Conservation (phyloP, 23 tunicate genomes). For the Oikopleura dioica region DNA sequence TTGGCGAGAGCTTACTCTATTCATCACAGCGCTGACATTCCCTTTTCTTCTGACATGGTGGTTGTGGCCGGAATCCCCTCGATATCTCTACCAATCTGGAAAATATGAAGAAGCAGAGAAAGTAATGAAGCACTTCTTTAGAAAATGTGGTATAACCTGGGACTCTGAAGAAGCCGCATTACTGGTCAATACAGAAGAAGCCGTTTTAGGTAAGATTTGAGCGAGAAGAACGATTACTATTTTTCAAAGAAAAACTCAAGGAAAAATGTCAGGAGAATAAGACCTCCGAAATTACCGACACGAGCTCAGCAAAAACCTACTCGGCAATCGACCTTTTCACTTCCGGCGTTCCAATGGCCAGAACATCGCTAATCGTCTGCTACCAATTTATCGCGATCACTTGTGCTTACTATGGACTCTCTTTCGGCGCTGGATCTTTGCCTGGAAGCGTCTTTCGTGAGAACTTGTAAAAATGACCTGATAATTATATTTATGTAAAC, state of each 20-base stretch:
- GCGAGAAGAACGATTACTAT: not conserved
- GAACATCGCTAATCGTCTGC: not conserved
- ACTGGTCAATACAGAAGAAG: not conserved
- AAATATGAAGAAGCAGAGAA: not conserved
- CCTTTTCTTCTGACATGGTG: not conserved
- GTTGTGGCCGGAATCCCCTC: slow-evolving; percentile 8
- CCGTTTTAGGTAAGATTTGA: not conserved
- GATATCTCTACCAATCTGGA: not conserved
- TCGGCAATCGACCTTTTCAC: not conserved
- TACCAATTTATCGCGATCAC: not conserved
- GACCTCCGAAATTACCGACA: no score
- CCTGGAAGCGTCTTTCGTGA: not conserved
- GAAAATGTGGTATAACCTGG: not conserved
- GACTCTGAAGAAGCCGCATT: not conserved
- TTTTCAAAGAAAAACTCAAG: no score
- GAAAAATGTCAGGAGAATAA: no score
- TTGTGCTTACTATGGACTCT: not conserved
- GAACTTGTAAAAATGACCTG: not conserved
- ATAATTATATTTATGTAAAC: not conserved
- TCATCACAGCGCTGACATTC: not conserved
- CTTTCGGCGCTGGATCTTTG: not conserved
- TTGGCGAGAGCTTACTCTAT: not conserved
- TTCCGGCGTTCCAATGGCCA: not conserved
- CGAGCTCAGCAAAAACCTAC: not conserved
- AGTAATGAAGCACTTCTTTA: no score